Base-by-base conservation (phyloP, 2,113 vertebrate genomes). In the Chelonoidis abingdonii region DNA sequence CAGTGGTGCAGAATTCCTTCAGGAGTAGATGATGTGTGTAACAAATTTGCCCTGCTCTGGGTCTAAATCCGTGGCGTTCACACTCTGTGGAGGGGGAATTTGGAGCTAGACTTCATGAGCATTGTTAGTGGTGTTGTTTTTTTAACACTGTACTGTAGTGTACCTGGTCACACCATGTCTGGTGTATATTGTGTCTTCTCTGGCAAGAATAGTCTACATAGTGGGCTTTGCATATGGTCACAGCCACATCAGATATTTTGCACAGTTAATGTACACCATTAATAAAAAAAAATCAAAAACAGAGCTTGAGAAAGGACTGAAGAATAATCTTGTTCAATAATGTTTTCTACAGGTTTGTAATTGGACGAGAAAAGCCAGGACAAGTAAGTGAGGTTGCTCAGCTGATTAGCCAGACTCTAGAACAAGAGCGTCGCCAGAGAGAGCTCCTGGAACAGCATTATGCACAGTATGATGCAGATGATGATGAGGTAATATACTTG, bases 301-400 rank as follows among this genome's bases (percentile, higher is more conserved):
- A 82, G 4, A n/a, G 8, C 25, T 87, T 7, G 57, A 90, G 27
- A 52, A 93, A 75, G n/a, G 62, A 83, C 27, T 41, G 47, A 27
- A 7, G 53, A 72, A 81, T 90, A 92, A 47, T 95, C 90, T 91
- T 82, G n/a, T 83, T 93, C 92, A 38, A 79, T 89, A 2, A 25
- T 98, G 79, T 98, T 96, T 97, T 96, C 35, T 84, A 75, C 98
- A 99, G 99, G 96, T 99, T 99, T 96, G 97, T 99, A 95, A 99
- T 99, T 97, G 99, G 99, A 52, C 98, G 99, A 94, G 99, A 99
- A 97, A 99, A 99, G 21, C 99, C 99, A 0, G 99, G 99, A 75
- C 99, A 99, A 98, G 99, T 99, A 97, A 99, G 99, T 19, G 99
- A 99, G 97, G 99, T 99, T 94, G 99, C 99, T 1, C 99, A 99